Evolutionary conservation across 2,797 vertebrate genomes (phyloP).

Genomic region (Hippocampus kuda): DNA sequence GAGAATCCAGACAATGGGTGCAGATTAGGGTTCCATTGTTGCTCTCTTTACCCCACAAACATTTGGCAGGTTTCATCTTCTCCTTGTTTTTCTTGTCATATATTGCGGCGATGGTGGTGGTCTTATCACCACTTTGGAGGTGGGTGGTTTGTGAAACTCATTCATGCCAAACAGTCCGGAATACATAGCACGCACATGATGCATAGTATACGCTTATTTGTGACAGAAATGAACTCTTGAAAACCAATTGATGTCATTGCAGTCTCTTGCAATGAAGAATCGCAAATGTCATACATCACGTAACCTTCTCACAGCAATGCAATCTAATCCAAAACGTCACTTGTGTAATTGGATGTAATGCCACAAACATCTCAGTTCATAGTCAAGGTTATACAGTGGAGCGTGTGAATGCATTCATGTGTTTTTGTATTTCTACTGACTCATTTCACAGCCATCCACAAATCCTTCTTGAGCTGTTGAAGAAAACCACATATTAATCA

Average conservation of each 20-base stretch:
- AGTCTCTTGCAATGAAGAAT: neutral
- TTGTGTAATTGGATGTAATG: neutral
- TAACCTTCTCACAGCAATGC: neutral
- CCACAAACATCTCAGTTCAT: neutral
- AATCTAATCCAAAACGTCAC: neutral
- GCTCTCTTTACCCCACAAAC: conserved; percentile 20
- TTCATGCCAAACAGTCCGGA: neutral
- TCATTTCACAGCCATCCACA: conserved; percentile 21
- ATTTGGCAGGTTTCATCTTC: conserved; percentile 36
- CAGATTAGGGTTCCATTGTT: conserved; percentile 49
- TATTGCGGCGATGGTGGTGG: neutral
- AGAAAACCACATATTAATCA: conserved; percentile 34
- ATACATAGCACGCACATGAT: neutral
- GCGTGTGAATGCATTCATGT: neutral
- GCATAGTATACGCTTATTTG: neutral
- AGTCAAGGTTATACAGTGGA: neutral
- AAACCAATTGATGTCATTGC: neutral
- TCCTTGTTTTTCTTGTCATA: conserved; percentile 25
- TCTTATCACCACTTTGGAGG: neutral
- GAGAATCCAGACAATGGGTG: conserved; percentile 48
- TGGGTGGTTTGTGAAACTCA: neutral
- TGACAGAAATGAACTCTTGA: neutral
- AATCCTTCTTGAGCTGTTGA: conserved; percentile 29
- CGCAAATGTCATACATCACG: neutral
- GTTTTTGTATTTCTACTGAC: neutral